These are phyloP conservation scores for Lasiurus cinereus DNA, from an alignment of 2,113 vertebrate species.

Conservation along the genomic window DNA sequence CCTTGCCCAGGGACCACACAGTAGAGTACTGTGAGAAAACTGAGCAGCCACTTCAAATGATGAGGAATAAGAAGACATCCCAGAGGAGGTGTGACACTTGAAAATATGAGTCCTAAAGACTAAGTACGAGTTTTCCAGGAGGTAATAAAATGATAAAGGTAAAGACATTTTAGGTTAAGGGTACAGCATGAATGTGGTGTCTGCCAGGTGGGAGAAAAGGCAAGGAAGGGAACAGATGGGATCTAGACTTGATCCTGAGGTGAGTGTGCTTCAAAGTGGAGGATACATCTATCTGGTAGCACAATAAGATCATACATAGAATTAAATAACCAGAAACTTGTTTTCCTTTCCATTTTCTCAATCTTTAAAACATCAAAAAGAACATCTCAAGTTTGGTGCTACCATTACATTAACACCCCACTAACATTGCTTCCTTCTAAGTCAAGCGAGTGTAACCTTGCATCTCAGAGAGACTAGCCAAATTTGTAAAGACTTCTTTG, in stretches of 20 bases:
- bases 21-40: not conserved
- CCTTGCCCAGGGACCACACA: not conserved
- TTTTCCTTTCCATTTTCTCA: not conserved
- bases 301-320: not conserved
- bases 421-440: not conserved
- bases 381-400: not conserved
- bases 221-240: not conserved
- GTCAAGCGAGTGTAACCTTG: not conserved
- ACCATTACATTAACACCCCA: not conserved
- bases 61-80: not conserved
- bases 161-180: not conserved
- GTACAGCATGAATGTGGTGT: not conserved
- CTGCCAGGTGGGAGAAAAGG: not conserved
- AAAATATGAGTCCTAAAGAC: not conserved
- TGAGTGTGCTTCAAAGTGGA: not conserved
- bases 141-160: not conserved
- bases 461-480: not conserved
- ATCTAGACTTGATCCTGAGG: not conserved
- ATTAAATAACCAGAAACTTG: constrained; percentile 11
- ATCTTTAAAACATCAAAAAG: constrained; percentile 27
- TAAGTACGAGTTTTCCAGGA: not conserved
- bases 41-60: not conserved
- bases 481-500: constrained; percentile 36
- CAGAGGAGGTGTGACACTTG: not conserved
- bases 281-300: not conserved